Conservation (phyloP, 2,797 vertebrate genomes). For the Phyllotis vaccarum region DNA sequence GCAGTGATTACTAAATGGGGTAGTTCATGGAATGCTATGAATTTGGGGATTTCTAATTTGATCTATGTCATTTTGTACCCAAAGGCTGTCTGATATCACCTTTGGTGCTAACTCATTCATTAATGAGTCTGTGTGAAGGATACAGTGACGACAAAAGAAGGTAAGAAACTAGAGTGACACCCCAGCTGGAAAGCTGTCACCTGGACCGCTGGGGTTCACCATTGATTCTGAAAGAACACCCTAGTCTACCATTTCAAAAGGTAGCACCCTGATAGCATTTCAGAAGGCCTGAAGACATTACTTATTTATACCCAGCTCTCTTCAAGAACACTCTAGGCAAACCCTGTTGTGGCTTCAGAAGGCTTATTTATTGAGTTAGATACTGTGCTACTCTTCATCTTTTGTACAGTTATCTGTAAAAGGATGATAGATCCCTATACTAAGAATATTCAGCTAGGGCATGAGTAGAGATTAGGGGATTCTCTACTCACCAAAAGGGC, state of each 20-base stretch:
- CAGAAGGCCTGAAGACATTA: too few relatives aligned
- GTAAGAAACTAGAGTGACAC: rapidly evolving
- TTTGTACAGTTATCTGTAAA: neutral
- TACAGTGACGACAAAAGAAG: neutral
- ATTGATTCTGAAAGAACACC: neutral
- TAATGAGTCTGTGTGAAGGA: neutral
- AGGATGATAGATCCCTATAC: neutral
- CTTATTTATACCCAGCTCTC: neutral
- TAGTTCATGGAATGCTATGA: neutral
- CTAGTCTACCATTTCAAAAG: neutral
- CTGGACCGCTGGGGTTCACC: too few relatives aligned
- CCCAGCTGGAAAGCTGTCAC: neutral
- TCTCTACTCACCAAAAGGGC: neutral
- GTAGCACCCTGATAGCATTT: neutral
- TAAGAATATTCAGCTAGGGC: neutral
- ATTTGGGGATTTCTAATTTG: neutral
- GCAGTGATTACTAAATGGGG: neutral
- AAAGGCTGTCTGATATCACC: neutral
- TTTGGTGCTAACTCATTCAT: neutral
- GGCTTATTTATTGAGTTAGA: neutral
- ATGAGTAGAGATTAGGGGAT: rapidly evolving
- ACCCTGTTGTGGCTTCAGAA: neutral
- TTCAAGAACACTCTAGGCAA: neutral
- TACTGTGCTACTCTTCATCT: neutral
- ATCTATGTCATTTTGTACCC: neutral